Conservation (phyloP, 2,797 vertebrate species). For the Jordanella pulchra region DNA sequence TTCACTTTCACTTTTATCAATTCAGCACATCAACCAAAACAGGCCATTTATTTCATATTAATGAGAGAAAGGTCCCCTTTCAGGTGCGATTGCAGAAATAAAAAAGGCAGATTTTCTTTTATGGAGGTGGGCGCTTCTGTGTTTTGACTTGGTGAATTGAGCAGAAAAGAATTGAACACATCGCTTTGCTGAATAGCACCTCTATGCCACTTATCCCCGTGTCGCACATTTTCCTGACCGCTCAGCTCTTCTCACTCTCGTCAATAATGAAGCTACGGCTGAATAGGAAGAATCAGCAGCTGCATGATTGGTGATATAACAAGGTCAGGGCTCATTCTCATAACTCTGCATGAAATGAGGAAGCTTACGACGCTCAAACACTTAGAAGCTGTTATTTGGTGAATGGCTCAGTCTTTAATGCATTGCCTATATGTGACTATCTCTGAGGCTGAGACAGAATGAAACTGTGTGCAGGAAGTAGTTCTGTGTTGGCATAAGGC, state of each 20-base stretch:
- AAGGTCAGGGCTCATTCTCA: constrained; percentile 53
- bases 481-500: neutral
- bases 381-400: constrained; percentile 26
- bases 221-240: constrained; percentile 47
- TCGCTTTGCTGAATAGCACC: constrained; percentile 41
- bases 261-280: constrained; percentile 32
- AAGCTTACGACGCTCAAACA: constrained; percentile 24
- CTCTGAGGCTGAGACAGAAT: neutral
- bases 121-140: constrained; percentile 21
- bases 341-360: constrained; percentile 25
- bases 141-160: constrained; percentile 35
- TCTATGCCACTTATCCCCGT: constrained; percentile 52
- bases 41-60: constrained; percentile 48
- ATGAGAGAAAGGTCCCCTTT: constrained; percentile 48
- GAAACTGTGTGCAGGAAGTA: neutral
- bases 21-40: constrained; percentile 36
- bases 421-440: constrained; percentile 7
- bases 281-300: constrained; percentile 40
- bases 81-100: constrained; percentile 35
- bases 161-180: constrained; percentile 44
- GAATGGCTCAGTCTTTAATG: constrained; percentile 29
- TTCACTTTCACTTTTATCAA: constrained; percentile 35
- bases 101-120: constrained; percentile 15
- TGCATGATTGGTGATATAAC: constrained; percentile 40
- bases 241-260: constrained; percentile 23